A percentile compares a stretch with the other conserved stretches of the same genome.
These are phyloP conservation scores for Dendroctonus valens DNA, from an alignment of 1,140 invertebrate species.

Conservation along the genomic window DNA sequence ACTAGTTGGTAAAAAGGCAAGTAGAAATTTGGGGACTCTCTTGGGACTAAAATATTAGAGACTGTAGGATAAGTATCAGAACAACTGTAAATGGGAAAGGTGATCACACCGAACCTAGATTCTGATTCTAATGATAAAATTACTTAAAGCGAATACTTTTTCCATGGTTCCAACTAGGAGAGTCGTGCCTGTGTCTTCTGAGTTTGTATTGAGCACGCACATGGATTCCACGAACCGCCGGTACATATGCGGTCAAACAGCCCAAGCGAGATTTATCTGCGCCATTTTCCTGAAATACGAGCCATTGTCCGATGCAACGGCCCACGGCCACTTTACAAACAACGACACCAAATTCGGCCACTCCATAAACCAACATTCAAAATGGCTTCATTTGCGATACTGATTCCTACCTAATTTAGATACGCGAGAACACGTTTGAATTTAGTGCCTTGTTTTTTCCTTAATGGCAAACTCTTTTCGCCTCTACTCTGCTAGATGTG, in stretches of 20 bases:
- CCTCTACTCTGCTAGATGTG: too few species aligned
- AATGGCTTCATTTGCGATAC: slow-evolving; percentile 50
- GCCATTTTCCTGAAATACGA: slow-evolving; percentile 48
- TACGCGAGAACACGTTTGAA: slow-evolving; percentile 30
- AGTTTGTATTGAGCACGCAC: slow-evolving; percentile 12
- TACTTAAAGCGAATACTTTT: too few species aligned
- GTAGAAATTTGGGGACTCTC: too few species aligned
- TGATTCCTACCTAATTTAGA: slow-evolving; percentile 45
- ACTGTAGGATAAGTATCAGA: too few species aligned
- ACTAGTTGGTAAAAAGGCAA: too few species aligned
- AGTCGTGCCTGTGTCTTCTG: too few species aligned
- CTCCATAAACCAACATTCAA: slow-evolving; percentile 49
- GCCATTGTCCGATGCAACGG: slow-evolving; percentile 46
- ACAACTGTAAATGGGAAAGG: too few species aligned
- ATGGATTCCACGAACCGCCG: slow-evolving; percentile 41
- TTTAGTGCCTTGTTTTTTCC: slow-evolving; percentile 14
- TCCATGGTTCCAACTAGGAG: too few species aligned
- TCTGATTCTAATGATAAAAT: too few species aligned
- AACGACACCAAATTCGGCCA: slow-evolving; percentile 51
- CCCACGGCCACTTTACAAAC: slow-evolving; percentile 49
- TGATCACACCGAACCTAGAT: too few species aligned
- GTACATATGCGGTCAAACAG: slow-evolving; percentile 45
- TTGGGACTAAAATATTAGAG: too few species aligned
- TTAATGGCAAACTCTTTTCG: neutral
- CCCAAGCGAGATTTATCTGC: slow-evolving; percentile 43